Evolutionary conservation across 2,113 vertebrate genomes (phyloP), one percentile per base, ranked within the genome.

Genomic region (Indicator maculatus): DNA sequence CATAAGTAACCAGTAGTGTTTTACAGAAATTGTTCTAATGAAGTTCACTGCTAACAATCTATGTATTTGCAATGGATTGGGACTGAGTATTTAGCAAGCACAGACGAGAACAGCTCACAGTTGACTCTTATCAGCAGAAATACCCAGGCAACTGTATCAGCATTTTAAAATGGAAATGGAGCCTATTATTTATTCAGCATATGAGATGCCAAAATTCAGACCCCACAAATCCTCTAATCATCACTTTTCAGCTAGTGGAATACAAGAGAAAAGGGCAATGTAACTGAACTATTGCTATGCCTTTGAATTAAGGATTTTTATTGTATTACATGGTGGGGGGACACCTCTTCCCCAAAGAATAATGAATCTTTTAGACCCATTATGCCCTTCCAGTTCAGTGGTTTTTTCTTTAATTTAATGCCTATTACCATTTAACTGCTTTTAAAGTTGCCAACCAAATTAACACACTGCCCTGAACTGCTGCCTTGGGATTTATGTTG

Each of bases 381-480:
- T 93, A 88, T 85, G 6, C 9, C 45, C 33, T 93, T 91, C 66
- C 39, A 87, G 53, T 81, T 95, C 71, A 47, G 85, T 63, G n/a
- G 38, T 69, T 75, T 80, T 95, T 77, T 90, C 69, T 86, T 93
- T 83, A 83, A 88, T 90, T 86, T 92, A 95, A 93, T 92, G 31
- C 31, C 44, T 93, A 85, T 93, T 92, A 79, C 52, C 16, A 20
- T 74, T 89, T 94, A 75, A 93, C 84, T 93, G 87, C 87, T 96
- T 95, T 89, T 96, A 90, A 95, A 94, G 66, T 95, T 94, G 76
- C 52, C 86, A 70, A 30, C 45, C 60, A 95, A 89, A 95, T 95
- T 90, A 95, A 92, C 3, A 7, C 26, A 56, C 64, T 91, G 58
- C 39, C 60, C 44, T 93, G 53, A 90, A 95, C 61, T 47, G 44